Evolutionary conservation across 2,888 invertebrate genomes (phyloP).

Genomic region (Melanargia galathea): DNA sequence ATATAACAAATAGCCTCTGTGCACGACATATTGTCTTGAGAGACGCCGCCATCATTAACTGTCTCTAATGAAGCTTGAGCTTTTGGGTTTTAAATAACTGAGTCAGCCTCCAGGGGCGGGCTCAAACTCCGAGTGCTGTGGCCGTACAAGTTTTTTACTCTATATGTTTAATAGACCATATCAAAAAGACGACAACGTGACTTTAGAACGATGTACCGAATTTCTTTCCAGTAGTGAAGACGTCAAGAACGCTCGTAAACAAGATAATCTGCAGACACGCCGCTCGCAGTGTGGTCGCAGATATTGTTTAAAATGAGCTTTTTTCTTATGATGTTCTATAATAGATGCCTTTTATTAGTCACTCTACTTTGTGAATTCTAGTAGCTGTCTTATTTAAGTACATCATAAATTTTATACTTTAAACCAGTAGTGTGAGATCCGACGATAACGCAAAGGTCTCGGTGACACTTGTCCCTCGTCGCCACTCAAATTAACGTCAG

Average conservation of each 20-base stretch:
- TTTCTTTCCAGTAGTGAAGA: conserved; percentile 39
- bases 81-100: conserved; percentile 78
- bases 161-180: conserved; percentile 68
- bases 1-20: conserved; percentile 59
- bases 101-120: conserved; percentile 69
- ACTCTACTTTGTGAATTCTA: conserved; percentile 64
- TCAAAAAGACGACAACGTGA: conserved; percentile 61
- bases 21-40: conserved; percentile 59
- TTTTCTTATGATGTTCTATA: conserved; percentile 45
- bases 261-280: conserved; percentile 46
- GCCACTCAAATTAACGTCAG: conserved; percentile 74
- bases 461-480: conserved; percentile 62
- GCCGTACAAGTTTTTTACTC: conserved; percentile 70
- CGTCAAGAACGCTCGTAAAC: conserved; percentile 38
- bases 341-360: conserved; percentile 52
- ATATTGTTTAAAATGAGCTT: conserved; percentile 52
- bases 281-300: conserved; percentile 43
- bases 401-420: conserved; percentile 66
- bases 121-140: conserved; percentile 50
- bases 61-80: conserved; percentile 79
- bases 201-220: conserved; percentile 60
- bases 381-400: conserved; percentile 71
- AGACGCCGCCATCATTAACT: conserved; percentile 78
- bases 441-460: conserved; percentile 65
- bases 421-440: conserved; percentile 68